phyloP scores from a whole-genome alignment of 2,113 vertebrate species.

The Eptesicus fuscus region DNA sequence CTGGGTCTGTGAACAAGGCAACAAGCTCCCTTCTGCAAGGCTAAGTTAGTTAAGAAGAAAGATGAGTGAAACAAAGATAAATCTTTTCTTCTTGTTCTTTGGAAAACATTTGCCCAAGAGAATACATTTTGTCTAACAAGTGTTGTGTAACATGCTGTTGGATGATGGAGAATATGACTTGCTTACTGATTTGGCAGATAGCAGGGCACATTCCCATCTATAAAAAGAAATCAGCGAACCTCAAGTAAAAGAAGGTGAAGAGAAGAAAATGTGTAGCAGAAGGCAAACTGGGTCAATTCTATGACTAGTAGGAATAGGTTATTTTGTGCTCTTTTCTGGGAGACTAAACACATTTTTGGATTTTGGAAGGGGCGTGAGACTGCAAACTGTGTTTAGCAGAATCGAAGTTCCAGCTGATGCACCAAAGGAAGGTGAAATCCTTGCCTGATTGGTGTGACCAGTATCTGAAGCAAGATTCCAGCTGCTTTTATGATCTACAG shows the following conservation, averaged over 20 bases:
- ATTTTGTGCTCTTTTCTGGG: neutral
- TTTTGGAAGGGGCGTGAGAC: neutral
- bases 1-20: neutral
- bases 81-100: slow-evolving; percentile 44
- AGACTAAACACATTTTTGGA: neutral
- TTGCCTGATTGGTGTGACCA: neutral
- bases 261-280: slow-evolving; percentile 14
- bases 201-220: slow-evolving; percentile 27
- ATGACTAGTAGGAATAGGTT: neutral
- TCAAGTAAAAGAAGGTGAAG: neutral
- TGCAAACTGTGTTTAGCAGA: neutral
- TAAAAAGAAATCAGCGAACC: neutral
- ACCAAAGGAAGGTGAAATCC: neutral
- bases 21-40: neutral
- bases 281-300: neutral
- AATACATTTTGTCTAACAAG: slow-evolving; percentile 18
- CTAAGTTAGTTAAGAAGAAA: neutral
- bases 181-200: slow-evolving; percentile 23
- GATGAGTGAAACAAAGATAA: neutral
- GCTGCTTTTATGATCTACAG: neutral
- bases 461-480: neutral
- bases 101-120: slow-evolving; percentile 14
- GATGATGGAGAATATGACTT: neutral
- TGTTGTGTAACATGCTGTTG: slow-evolving; percentile 17
- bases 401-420: neutral